These are phyloP conservation scores for Neuroscelio doddi DNA, from an alignment of 2,888 invertebrate species.

Conservation along the genomic window DNA sequence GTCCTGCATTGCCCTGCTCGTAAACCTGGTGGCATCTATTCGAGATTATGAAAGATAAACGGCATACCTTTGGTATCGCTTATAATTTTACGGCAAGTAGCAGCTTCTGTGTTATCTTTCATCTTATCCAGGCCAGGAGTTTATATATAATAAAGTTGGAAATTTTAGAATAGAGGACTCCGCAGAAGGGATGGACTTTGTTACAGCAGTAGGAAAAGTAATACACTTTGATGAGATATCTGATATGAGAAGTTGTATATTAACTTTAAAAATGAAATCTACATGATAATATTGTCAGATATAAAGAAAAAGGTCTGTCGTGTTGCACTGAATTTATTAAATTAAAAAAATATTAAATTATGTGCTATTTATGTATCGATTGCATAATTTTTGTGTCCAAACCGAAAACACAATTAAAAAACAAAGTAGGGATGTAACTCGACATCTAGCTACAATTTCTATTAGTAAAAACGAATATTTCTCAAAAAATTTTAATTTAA, in stretches of 20 bases:
- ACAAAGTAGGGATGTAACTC: no score
- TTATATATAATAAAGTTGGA: neutral
- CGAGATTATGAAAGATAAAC: slow-evolving; percentile 45
- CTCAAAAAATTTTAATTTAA: no score
- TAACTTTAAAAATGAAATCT: neutral
- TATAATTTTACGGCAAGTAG: slow-evolving; percentile 45
- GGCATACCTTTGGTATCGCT: slow-evolving; percentile 40
- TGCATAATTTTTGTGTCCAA: no score
- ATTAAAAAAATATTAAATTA: no score
- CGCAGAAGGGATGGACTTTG: no score
- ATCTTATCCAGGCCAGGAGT: slow-evolving; percentile 28
- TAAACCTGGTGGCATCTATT: slow-evolving; percentile 45
- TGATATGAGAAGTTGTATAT: neutral
- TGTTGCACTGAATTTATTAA: no score
- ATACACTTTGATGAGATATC: neutral
- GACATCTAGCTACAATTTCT: no score
- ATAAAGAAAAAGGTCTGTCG: neutral
- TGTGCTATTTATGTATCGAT: no score
- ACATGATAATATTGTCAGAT: neutral
- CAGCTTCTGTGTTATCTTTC: slow-evolving; percentile 39
- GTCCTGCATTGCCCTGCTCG: no score
- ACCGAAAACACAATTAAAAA: no score
- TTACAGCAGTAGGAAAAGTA: no score
- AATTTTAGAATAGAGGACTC: neutral
- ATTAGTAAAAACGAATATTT: no score